Evolutionary conservation across 2,888 invertebrate genomes (phyloP), one percentile per base, ranked within the genome.

Genomic region (Drosophila bunnanda): DNA sequence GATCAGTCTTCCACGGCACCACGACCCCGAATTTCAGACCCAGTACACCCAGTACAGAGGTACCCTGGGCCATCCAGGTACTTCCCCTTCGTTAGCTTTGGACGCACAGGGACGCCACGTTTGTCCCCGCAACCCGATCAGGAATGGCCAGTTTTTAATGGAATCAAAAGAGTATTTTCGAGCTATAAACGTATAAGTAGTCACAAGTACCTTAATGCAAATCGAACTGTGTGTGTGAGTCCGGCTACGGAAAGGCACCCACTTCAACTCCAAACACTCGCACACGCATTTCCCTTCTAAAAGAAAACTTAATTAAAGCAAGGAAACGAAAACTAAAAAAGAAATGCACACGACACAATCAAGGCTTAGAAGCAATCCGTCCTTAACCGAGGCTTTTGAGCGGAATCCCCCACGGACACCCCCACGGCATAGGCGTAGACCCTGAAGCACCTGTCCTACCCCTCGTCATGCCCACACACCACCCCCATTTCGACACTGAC

Each of bases 191-290:
- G 46, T 46, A 79, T 77, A 85, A 89, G 89, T 89, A 87, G 87
- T 87, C 87, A 89, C 88, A 81, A 76, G 87, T 87, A 87, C 87
- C 87, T 87, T 81, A 78, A 88, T 80, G 84, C 80, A 78, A 80
- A 78, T 62, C 60, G 64, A 76, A 60, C 59, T 71, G 81, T 80
- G 80, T 78, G 80, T 73, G 77, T 64, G 73, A 55, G 59, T 52
- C 53, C 60, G 30, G 30, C 17, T 8, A 22, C 58, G 39, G 41
- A 25, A 25, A 22, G 9, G 59, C 53, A 28, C 53, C 54, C 55
- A 38, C 58, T 52, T 22, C 50, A 50, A 32, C 32, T 32, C 39
- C 32, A 7, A 7, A 54, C 59, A 56, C 57, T 22, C 39, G 39
- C 57, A 60, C 58, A 60, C 41, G 25, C 59, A 60, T 60, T 60